phyloP scores from a whole-genome alignment of 2,888 invertebrate species.

The Leptogaster cylindrica region DNA sequence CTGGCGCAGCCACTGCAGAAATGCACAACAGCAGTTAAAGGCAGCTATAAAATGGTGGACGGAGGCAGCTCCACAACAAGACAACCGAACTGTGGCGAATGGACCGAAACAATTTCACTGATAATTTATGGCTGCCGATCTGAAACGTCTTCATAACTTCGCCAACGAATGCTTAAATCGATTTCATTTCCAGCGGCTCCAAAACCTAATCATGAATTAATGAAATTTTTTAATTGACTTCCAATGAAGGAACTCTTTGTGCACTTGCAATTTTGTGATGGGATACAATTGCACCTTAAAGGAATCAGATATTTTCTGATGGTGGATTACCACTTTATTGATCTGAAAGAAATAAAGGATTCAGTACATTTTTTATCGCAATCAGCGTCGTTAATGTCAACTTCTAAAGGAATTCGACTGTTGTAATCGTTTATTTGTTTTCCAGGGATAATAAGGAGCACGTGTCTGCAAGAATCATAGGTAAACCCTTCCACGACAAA shows the following conservation, averaged over 20 bases:
- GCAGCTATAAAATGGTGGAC: not conserved
- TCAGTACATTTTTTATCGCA: no score
- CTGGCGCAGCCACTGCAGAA: slow-evolving; percentile 42
- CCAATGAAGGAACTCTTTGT: not conserved
- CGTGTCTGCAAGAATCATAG: no score
- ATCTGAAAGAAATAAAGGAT: no score
- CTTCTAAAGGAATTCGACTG: not conserved
- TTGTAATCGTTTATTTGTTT: not conserved
- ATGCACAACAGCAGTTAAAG: not conserved
- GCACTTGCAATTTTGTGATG: not conserved
- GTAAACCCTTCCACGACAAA: no score
- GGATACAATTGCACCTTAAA: slow-evolving; percentile 22
- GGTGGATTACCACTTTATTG: slow-evolving; percentile 2
- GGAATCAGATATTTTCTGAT: slow-evolving; percentile 9
- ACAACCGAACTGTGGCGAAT: slow-evolving; percentile 28
- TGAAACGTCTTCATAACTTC: slow-evolving; percentile 47
- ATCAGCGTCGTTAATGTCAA: no score
- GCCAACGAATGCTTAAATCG: slow-evolving; percentile 45
- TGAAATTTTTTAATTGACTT: slow-evolving; percentile 47
- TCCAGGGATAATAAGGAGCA: no score
- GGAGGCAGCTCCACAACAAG: not conserved
- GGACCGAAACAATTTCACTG: no score
- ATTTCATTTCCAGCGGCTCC: slow-evolving; percentile 46
- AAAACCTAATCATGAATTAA: slow-evolving; percentile 47
- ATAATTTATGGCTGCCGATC: slow-evolving; percentile 43